Evolutionary conservation across 2,113 vertebrate species (phyloP).

Genomic region (Polypterus bichir): DNA sequence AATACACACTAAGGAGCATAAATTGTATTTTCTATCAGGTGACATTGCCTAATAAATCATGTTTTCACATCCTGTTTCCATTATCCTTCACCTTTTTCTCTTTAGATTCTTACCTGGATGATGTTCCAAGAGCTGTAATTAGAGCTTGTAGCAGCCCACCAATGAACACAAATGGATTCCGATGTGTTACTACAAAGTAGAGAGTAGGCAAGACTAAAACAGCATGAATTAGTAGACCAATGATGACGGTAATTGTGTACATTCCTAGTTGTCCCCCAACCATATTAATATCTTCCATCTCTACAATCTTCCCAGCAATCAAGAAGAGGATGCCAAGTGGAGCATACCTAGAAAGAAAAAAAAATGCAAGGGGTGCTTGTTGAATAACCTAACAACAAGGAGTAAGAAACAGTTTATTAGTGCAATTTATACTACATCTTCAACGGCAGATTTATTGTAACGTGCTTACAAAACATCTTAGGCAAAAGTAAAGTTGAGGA

Average conservation of each 20-base stretch:
- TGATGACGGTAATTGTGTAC: constrained; percentile 90
- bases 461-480: too few relatives aligned
- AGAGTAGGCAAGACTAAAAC: constrained; percentile 81
- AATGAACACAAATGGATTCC: constrained; percentile 90
- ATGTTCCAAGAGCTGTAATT: constrained; percentile 85
- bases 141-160: constrained; percentile 85
- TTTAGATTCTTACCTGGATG: constrained; percentile 65
- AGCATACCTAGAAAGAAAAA: constrained; percentile 64
- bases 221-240: constrained; percentile 78
- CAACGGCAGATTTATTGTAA: too few relatives aligned
- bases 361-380: constrained; percentile 12
- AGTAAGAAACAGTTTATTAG: too few relatives aligned
- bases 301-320: constrained; percentile 93
- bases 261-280: constrained; percentile 92
- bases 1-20: too few relatives aligned
- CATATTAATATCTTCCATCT: constrained; percentile 94
- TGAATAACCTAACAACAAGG: neutral
- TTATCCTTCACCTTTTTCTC: too few relatives aligned
- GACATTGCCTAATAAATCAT: too few relatives aligned
- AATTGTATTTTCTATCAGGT: too few relatives aligned
- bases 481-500: too few relatives aligned
- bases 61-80: too few relatives aligned
- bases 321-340: constrained; percentile 89
- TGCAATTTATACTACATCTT: too few relatives aligned
- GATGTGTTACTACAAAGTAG: constrained; percentile 80